phyloP scores from a whole-genome alignment of 2,888 invertebrate genomes.

The Listrodromus nycthemerus region DNA sequence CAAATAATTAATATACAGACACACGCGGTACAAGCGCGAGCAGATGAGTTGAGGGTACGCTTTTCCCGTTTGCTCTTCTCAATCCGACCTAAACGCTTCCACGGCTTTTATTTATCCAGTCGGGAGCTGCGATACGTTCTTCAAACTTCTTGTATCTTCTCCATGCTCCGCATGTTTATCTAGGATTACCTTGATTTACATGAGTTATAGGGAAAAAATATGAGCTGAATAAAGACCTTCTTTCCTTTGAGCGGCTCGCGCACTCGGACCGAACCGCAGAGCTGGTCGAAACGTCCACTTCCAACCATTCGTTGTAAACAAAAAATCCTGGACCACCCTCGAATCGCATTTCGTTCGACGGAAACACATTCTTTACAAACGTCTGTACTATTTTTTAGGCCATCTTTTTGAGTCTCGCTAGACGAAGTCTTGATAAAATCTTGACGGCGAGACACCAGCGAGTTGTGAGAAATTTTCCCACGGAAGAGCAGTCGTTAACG shows the following conservation, averaged over 20 bases:
- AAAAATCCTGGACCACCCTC: no score
- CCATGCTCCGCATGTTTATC: slow-evolving; percentile 50
- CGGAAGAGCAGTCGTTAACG: slow-evolving; percentile 46
- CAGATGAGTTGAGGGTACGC: slow-evolving; percentile 9
- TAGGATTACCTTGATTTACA: slow-evolving; percentile 42
- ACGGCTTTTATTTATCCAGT: slow-evolving; percentile 55
- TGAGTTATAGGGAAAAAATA: slow-evolving; percentile 1
- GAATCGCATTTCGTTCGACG: no score
- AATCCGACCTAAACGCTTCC: slow-evolving; percentile 27
- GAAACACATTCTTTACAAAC: no score
- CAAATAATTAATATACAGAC: slow-evolving; percentile 77
- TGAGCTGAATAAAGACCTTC: neutral
- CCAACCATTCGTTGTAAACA: no score
- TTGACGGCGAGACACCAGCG: neutral
- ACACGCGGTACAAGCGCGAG: slow-evolving; percentile 1
- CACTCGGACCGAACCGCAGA: neutral
- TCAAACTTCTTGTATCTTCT: slow-evolving; percentile 26
- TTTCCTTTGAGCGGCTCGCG: neutral
- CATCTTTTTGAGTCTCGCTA: no score
- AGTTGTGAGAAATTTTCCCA: slow-evolving; percentile 31
- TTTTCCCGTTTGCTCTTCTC: slow-evolving; percentile 52
- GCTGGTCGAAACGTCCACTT: no score
- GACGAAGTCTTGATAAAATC: no score
- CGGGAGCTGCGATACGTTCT: slow-evolving; percentile 23
- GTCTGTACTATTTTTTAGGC: neutral